phyloP scores from a whole-genome alignment of 2,888 invertebrate species.

The Neocrepidodera transversa region DNA sequence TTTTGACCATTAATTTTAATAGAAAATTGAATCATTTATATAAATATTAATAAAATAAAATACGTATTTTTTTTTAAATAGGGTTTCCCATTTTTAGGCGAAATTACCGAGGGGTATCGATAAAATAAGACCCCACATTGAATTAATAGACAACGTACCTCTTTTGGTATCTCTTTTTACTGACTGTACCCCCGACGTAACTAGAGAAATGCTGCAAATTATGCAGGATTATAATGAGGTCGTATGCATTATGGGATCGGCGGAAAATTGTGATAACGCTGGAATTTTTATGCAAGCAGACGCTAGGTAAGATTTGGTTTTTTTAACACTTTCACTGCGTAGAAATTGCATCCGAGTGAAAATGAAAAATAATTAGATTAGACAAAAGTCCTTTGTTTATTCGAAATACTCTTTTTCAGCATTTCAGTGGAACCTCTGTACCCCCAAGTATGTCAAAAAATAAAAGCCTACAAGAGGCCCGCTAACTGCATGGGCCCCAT shows the following conservation, averaged over 20 bases:
- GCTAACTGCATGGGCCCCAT: slow-evolving; percentile 67
- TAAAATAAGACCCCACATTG: slow-evolving; percentile 94
- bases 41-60: too few relatives aligned
- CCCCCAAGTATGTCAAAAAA: slow-evolving; percentile 82
- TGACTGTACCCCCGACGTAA: slow-evolving; percentile 93
- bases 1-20: too few relatives aligned
- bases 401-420: slow-evolving; percentile 61
- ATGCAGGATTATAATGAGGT: slow-evolving; percentile 98
- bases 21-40: too few relatives aligned
- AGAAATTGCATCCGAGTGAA: not conserved
- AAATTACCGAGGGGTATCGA: slow-evolving; percentile 96
- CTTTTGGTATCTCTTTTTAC: slow-evolving; percentile 96
- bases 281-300: slow-evolving; percentile 94
- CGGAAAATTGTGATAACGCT: slow-evolving; percentile 88
- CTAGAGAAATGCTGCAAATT: slow-evolving; percentile 90
- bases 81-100: slow-evolving; percentile 77
- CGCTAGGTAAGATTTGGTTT: slow-evolving; percentile 74
- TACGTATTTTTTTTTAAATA: too few relatives aligned
- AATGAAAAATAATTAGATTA: not conserved
- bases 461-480: slow-evolving; percentile 57
- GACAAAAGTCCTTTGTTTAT: too few relatives aligned
- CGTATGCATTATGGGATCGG: slow-evolving; percentile 92
- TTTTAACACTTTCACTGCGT: too few relatives aligned
- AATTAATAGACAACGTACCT: slow-evolving; percentile 96
- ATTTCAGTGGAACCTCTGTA: slow-evolving; percentile 92